These are phyloP conservation scores for Phragmatobia fuliginosa DNA, from an alignment of 2,888 invertebrate genomes.

Conservation along the genomic window DNA sequence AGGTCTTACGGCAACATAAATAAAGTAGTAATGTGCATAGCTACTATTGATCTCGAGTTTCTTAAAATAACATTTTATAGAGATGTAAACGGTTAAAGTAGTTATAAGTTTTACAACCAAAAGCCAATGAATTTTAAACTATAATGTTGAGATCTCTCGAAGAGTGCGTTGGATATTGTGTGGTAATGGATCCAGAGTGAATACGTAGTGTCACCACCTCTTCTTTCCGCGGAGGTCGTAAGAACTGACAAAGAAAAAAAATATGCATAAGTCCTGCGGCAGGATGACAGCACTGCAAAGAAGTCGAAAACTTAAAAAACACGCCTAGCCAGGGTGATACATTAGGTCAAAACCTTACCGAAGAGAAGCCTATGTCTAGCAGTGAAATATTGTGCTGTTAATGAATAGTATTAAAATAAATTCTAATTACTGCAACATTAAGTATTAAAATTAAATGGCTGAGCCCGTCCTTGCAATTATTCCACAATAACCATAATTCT, in stretches of 20 bases:
- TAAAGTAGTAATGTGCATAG: constrained; percentile 8
- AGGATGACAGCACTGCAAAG: no score
- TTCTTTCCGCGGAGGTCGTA: no score
- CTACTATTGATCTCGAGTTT: constrained; percentile 14
- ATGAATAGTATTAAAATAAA: neutral
- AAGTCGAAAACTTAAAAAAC: no score
- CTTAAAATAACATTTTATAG: constrained; percentile 23
- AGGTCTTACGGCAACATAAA: constrained; percentile 28
- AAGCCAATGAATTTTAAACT: neutral
- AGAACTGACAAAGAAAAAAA: no score
- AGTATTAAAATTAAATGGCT: neutral
- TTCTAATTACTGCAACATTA: neutral
- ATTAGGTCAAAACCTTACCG: no score
- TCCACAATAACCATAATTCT: constrained; percentile 6
- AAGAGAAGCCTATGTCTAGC: no score
- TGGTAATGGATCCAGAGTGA: no score
- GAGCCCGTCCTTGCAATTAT: constrained; percentile 4
- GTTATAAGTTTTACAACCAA: neutral
- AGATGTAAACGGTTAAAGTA: neutral
- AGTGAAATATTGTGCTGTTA: no score
- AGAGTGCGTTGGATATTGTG: neutral
- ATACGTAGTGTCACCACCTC: no score
- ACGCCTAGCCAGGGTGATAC: no score
- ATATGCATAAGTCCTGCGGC: no score
- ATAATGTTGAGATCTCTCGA: neutral